Evolutionary conservation across 2,888 invertebrate genomes (phyloP).

Genomic region (Lampropteryx suffumata): DNA sequence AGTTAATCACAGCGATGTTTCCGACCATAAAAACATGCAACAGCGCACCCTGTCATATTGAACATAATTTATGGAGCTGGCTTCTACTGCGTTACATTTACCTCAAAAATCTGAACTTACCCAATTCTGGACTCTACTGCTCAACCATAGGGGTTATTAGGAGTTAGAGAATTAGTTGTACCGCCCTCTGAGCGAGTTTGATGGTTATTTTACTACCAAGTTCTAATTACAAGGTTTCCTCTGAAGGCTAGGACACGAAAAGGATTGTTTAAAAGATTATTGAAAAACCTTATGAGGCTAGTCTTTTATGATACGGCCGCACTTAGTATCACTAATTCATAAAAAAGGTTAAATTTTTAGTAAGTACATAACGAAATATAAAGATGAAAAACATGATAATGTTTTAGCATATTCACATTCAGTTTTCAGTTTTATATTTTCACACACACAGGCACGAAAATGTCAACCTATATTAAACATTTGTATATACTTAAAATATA

Average conservation of each 20-base stretch:
- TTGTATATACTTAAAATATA: too few species aligned
- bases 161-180: slow-evolving; percentile 46
- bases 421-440: too few species aligned
- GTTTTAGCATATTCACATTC: too few species aligned
- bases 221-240: slow-evolving; percentile 78
- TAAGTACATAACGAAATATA: too few species aligned
- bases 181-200: slow-evolving; percentile 65
- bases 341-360: not conserved
- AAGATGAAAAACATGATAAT: too few species aligned
- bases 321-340: not conserved
- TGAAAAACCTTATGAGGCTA: slow-evolving; percentile 54
- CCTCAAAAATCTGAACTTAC: slow-evolving; percentile 16
- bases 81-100: slow-evolving; percentile 44
- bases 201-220: slow-evolving; percentile 78
- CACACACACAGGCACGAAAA: too few species aligned
- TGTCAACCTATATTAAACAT: too few species aligned
- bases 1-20: slow-evolving; percentile 62
- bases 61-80: slow-evolving; percentile 72
- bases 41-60: slow-evolving; percentile 75
- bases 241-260: slow-evolving; percentile 65
- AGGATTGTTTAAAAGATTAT: slow-evolving; percentile 63
- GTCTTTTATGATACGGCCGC: slow-evolving; percentile 54
- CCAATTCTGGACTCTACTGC: slow-evolving; percentile 37
- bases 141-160: not conserved
- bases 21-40: slow-evolving; percentile 69